Percentiles rank a stretch among this genome's conserved stretches.
phyloP scores from a whole-genome alignment of 2,888 invertebrate species.

The Idaea straminata region DNA sequence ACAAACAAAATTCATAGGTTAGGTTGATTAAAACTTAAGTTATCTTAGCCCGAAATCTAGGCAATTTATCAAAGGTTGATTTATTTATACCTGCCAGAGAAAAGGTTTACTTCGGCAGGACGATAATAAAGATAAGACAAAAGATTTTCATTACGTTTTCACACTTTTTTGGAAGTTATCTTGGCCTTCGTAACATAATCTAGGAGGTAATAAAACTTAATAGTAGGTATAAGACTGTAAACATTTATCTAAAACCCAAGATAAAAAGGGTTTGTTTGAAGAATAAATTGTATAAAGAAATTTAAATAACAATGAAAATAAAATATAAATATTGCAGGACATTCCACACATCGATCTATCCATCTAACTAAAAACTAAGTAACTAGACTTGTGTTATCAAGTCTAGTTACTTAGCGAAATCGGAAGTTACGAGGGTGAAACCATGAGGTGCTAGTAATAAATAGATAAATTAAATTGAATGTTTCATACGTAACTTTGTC shows the following conservation, averaged over 20 bases:
- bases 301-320: too few species aligned
- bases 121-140: background rate
- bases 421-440: too few species aligned
- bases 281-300: too few species aligned
- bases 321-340: too few species aligned
- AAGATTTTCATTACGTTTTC: background rate
- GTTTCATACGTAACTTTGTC: too few species aligned
- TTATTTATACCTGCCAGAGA: background rate
- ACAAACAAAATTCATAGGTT: background rate
- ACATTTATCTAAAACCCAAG: background rate
- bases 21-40: background rate
- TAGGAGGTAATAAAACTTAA: background rate
- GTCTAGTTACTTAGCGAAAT: too few species aligned
- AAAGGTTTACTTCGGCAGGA: background rate
- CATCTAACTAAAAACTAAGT: too few species aligned
- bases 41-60: background rate
- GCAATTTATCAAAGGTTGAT: constrained; percentile 1
- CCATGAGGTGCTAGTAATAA: too few species aligned
- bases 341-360: too few species aligned
- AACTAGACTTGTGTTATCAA: too few species aligned
- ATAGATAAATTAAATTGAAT: too few species aligned
- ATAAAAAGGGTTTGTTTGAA: background rate
- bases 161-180: constrained; percentile 1
- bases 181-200: background rate
- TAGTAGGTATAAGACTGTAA: background rate